These are phyloP conservation scores for Pocota personata DNA, from an alignment of 2,888 invertebrate species.

Conservation along the genomic window DNA sequence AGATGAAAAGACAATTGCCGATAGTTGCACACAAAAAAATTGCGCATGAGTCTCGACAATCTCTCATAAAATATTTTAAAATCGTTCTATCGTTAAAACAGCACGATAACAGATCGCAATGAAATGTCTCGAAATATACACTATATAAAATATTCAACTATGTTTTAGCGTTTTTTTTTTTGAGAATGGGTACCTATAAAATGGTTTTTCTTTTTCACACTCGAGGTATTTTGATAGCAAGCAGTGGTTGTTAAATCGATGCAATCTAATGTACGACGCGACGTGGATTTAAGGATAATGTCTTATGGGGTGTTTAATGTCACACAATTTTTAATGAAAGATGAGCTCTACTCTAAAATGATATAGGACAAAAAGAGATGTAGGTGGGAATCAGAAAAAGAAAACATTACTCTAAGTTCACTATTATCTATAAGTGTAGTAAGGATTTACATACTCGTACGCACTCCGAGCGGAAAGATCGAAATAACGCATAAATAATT, in stretches of 20 bases:
- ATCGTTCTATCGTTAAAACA: not conserved
- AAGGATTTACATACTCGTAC: not conserved
- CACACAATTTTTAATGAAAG: conserved; percentile 21
- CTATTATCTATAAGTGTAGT: not conserved
- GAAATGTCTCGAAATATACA: not conserved
- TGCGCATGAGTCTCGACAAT: no score
- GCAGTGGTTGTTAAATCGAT: conserved; percentile 1
- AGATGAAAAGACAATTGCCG: no score
- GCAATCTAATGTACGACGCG: not conserved
- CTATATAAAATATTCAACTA: not conserved
- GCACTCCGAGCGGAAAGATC: not conserved
- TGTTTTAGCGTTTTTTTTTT: not conserved
- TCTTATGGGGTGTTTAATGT: conserved; percentile 17
- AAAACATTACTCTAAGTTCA: not conserved
- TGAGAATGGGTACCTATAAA: not conserved
- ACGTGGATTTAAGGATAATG: not conserved
- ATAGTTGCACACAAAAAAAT: no score
- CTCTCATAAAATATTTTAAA: not conserved
- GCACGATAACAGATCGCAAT: not conserved
- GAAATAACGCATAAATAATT: conserved; percentile 14
- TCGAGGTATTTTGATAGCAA: not conserved
- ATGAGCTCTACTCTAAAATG: not conserved
- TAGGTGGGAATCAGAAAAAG: not conserved
- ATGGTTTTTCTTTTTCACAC: not conserved
- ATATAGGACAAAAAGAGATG: not conserved